Evolutionary conservation across 2,113 vertebrate genomes (phyloP), one percentile per base, ranked within the genome.

Genomic region (Neodontobutis hainanensis): DNA sequence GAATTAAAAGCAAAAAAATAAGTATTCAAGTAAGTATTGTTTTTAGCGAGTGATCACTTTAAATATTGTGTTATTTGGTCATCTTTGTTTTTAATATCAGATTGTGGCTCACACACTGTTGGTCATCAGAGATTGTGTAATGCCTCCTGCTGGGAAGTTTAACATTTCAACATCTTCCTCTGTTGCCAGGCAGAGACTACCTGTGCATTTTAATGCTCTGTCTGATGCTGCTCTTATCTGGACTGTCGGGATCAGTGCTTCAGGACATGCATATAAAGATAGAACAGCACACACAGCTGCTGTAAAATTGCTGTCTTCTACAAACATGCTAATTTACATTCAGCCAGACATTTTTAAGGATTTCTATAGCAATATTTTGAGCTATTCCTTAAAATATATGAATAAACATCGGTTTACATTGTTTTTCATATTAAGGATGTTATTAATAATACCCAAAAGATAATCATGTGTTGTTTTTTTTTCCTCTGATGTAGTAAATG

Each of bases 101-200:
- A 38, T 56, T 58, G 32, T 5, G n/a, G 44, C 59, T 60, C 60
- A 51, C 58, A 66, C 34, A 52, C 60, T 47, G 14, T 53, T 44
- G 15, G 14, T 43, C 44, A 8, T 44, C 49, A 50, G 48, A 52
- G 59, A 52, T 42, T 50, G 47, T 50, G 50, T 60, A 35, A 38
- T n/a, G 70, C 61, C 8, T 38, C 55, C 48, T 19, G 43, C 73
- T 73, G 58, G 61, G 62, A 68, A 7, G 68, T 50, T 75, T 14
- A 65, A 46, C 8, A 8, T 51, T 63, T 72, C 68, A 9, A 7
- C 59, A 4, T 12, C 16, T 55, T 57, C 49, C 67, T 8, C 73
- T 87, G 85, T 86, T 87, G 78, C 77, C 59, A 72, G 82, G 82
- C 74, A 83, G 78, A 85, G 86, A 67, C 8, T 42, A 11, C 48